Base-by-base conservation (phyloP, 1,140 invertebrate genomes). In the Drosophila sulfurigaster region DNA sequence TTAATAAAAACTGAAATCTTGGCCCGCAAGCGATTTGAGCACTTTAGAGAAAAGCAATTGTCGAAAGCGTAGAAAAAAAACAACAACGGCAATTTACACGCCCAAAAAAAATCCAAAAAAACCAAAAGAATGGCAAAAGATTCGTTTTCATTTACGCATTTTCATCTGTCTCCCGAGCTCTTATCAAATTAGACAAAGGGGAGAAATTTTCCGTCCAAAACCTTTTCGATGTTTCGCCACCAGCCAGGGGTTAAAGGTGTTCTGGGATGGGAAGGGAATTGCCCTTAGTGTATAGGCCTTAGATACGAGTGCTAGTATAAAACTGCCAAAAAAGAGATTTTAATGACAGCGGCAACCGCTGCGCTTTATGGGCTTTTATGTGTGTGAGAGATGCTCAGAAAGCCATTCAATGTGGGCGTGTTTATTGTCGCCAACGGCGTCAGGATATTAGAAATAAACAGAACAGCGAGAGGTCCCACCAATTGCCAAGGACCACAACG, bases 401-500 rank as follows among this genome's bases (percentile, higher is more conserved):
- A 79, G 66, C 59, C 71, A 76, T 82, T 87, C 69, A 66, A 71
- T 81, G 85, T 78, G 81, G 85, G 85, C 83, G 83, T 87, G 83
- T 88, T 88, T 88, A 88, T 88, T 85, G 83, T 75, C 81, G 74
- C 62, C 60, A 83, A 66, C 74, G 60, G 65, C 77, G 71, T 45
- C 80, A 83, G 83, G 83, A 88, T 87, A 87, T 87, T 87, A 88
- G 80, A 87, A 87, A 87, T 80, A 87, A 87, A 80, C 73, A 72
- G 62, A 66, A 78, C 85, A 78, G 85, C 85, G 81, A 78, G 81
- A 74, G 72, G 69, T 66, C 51, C 41, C 51, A 73, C 54, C 66
- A 25, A 57, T 57, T 57, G 54, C 54, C 35, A 20, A 32, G 28
- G 4, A 51, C 48, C 20, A 38, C 35, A 38, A 38, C 10, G 35